phyloP scores from a whole-genome alignment of 2,113 vertebrate genomes.

The Greenwoodochromis staneri region DNA sequence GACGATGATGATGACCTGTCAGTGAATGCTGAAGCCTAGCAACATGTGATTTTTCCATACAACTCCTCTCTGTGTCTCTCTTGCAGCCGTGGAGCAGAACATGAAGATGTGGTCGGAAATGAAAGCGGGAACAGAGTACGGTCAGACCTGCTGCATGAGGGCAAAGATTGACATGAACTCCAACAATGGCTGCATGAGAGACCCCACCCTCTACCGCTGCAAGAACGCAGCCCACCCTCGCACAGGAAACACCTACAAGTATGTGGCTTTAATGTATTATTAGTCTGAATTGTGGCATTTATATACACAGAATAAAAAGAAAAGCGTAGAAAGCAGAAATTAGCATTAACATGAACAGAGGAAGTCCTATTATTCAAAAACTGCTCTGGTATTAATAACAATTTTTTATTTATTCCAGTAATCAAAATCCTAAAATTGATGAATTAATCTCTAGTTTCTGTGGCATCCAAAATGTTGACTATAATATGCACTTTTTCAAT shows the following conservation, averaged over 20 bases:
- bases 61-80: neutral
- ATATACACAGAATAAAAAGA: neutral
- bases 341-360: neutral
- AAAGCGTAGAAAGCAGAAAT: neutral
- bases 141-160: slow-evolving; percentile 92
- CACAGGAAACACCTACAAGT: slow-evolving; percentile 87
- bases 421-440: neutral
- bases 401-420: neutral
- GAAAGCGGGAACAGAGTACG: slow-evolving; percentile 84
- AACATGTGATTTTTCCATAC: rapidly evolving
- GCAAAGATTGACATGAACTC: slow-evolving; percentile 98
- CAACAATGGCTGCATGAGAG: slow-evolving; percentile 97
- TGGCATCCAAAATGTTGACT: rapidly evolving
- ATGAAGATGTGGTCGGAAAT: slow-evolving; percentile 94
- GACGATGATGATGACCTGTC: neutral
- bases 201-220: slow-evolving; percentile 95
- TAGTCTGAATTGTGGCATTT: neutral
- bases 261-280: neutral
- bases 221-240: slow-evolving; percentile 92
- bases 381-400: neutral
- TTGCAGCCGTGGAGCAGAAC: slow-evolving; percentile 88
- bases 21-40: neutral
- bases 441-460: neutral
- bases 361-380: neutral
- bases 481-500: neutral